These are phyloP conservation scores for Cheilosia soror DNA, from an alignment of 2,888 invertebrate species.

Conservation along the genomic window DNA sequence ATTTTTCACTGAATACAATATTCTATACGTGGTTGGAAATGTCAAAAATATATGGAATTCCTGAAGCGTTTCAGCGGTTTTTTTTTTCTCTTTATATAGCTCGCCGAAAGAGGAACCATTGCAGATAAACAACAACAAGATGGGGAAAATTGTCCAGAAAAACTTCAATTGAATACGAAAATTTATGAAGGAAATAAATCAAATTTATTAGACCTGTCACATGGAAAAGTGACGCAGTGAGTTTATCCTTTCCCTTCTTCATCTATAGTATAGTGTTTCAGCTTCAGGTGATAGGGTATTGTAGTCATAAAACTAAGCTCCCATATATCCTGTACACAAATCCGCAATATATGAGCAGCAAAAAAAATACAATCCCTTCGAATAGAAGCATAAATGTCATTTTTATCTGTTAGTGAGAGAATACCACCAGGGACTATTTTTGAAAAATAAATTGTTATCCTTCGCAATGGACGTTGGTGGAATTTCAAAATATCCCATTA, in stretches of 20 bases:
- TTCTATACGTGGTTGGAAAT: background rate
- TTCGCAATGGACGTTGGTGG: no score
- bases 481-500: no score
- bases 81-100: background rate
- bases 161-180: conserved; percentile 61
- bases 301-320: conserved; percentile 15
- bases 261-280: background rate
- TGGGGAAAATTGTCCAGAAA: conserved; percentile 48
- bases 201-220: conserved; percentile 58
- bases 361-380: background rate
- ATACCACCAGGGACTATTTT: background rate
- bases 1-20: conserved; percentile 44
- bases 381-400: conserved; percentile 29
- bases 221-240: background rate
- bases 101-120: background rate
- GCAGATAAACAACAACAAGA: background rate
- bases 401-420: conserved; percentile 29
- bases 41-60: conserved; percentile 20
- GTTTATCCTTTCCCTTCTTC: conserved; percentile 3
- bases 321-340: no score
- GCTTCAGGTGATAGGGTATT: conserved; percentile 29
- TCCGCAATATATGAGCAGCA: no score
- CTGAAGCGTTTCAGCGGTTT: background rate
- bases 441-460: background rate
- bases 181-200: conserved; percentile 69